A percentile compares a stretch with the other conserved stretches of the same genome.
Evolutionary conservation across 2,797 vertebrate species (phyloP).

Genomic region (Erpetoichthys calabaricus): DNA sequence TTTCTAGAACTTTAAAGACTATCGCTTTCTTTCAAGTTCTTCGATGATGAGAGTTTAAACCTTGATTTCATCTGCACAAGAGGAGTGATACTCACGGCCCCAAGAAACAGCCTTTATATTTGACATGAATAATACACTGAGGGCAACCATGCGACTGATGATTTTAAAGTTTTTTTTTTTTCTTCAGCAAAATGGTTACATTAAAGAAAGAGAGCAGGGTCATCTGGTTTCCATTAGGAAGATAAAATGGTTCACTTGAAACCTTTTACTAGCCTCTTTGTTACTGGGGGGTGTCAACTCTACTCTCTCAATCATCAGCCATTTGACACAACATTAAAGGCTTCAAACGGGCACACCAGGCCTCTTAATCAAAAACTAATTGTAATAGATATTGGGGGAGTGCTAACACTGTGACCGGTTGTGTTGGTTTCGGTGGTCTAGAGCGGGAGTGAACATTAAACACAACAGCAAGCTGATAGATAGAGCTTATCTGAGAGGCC

Average conservation of each 20-base stretch:
- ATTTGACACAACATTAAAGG: slow-evolving; percentile 96
- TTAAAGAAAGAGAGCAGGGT: slow-evolving; percentile 62
- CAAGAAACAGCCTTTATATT: too few species aligned
- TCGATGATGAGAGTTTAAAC: too few species aligned
- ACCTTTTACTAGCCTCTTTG: slow-evolving; percentile 90
- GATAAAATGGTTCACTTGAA: slow-evolving; percentile 96
- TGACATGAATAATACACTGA: slow-evolving; percentile 36
- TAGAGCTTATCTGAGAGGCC: slow-evolving; percentile 61
- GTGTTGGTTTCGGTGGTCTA: slow-evolving; percentile 69
- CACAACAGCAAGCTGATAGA: slow-evolving; percentile 71
- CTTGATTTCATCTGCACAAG: too few species aligned
- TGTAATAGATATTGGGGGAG: slow-evolving; percentile 97
- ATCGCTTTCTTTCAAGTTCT: too few species aligned
- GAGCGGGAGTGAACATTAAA: slow-evolving; percentile 78
- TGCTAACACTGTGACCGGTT: slow-evolving; percentile 84
- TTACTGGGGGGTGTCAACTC: slow-evolving; percentile 80
- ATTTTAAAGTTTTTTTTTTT: slow-evolving; percentile 18
- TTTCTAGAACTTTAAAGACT: too few species aligned
- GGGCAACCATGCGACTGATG: slow-evolving; percentile 30
- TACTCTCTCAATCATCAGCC: slow-evolving; percentile 87
- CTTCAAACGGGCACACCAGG: slow-evolving; percentile 74
- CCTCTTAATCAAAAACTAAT: slow-evolving; percentile 99
- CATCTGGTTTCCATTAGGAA: slow-evolving; percentile 99
- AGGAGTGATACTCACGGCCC: too few species aligned
- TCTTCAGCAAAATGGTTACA: slow-evolving; percentile 71